Evolutionary conservation across 1,140 invertebrate species (phyloP).

Genomic region (Chymomyza costata): DNA sequence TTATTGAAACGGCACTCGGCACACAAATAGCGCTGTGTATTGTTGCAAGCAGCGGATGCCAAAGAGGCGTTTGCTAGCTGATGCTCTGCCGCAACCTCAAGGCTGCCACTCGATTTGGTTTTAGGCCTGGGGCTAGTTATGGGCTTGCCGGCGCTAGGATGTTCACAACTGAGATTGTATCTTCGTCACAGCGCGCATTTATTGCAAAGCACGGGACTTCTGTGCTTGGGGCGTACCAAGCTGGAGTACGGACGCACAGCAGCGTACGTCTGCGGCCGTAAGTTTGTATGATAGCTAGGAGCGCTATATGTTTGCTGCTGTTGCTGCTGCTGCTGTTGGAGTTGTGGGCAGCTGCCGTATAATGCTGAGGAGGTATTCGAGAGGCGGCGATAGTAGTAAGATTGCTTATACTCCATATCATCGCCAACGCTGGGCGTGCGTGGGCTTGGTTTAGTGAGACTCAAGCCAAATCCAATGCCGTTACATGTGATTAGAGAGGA

Average conservation of each 20-base stretch:
- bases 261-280: constrained; percentile 7
- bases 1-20: constrained; percentile 67
- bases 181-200: constrained; percentile 74
- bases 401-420: constrained; percentile 62
- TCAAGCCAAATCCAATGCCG: no score
- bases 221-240: constrained; percentile 42
- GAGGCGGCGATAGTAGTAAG: constrained; percentile 63
- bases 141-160: constrained; percentile 36
- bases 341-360: constrained; percentile 68
- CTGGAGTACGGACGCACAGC: constrained; percentile 42
- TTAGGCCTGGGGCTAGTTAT: constrained; percentile 7
- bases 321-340: constrained; percentile 26
- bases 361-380: constrained; percentile 69
- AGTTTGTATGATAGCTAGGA: not conserved
- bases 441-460: not conserved
- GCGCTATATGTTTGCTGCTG: constrained; percentile 12
- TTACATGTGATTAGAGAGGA: constrained; percentile 46
- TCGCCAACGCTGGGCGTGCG: constrained; percentile 38
- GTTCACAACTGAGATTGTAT: constrained; percentile 72
- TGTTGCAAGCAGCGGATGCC: constrained; percentile 13
- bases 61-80: constrained; percentile 1
- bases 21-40: constrained; percentile 54
- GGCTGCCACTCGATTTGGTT: constrained; percentile 15
- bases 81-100: constrained; percentile 2
- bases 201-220: constrained; percentile 61